Base-by-base conservation (phyloP, 2,888 invertebrate species). In the Gibbula magus region DNA sequence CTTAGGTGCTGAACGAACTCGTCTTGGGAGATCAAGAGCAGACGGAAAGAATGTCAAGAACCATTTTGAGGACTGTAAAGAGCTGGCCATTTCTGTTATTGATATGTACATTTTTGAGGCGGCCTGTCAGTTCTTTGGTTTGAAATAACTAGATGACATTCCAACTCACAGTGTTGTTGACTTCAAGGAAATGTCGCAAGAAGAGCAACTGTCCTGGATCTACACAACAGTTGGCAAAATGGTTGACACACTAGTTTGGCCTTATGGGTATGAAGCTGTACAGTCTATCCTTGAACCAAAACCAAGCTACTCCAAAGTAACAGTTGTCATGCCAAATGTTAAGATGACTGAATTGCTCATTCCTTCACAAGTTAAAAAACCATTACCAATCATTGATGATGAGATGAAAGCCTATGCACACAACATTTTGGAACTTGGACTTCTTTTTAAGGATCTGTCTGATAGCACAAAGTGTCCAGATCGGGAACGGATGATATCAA, bases 71-170 rank as follows among this genome's bases (percentile, higher is more conserved):
- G 66, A 66, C 32, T 32, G 66, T 32, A 77, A 79, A 32, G 84
- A 83, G 20, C 79, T 79, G 53, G 25, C 56, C 32, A 20, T 78
- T n/a, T 78, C 79, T 16, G 75, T 77, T 29, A 53, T 76, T 13
- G 56, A 81, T 35, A 61, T 70, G 8, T 78, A 83, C 70, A 78
- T 83, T 20, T 39, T 79, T 2, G 81, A 81, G 32, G 82, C 82
- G 5, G 51, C 74, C 13, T 39, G 45, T 7, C 32, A 79, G 0
- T 78, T 74, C 70, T 84, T 83, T 61, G 79, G 75, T 8, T 51
- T 84, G 61, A 53, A 76, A 5, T 67, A 76, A 22, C 74, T 45
- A 8, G 52, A 74, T 45, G 45, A 8, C 29, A 20, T 25, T n/a
- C 74, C 74, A 35, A 8, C 16, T 73, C 80, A 22, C 13, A 32